These are phyloP conservation scores for Pristionchus exspectatus DNA, from an alignment of 2,888 invertebrate species.

Conservation along the genomic window DNA sequence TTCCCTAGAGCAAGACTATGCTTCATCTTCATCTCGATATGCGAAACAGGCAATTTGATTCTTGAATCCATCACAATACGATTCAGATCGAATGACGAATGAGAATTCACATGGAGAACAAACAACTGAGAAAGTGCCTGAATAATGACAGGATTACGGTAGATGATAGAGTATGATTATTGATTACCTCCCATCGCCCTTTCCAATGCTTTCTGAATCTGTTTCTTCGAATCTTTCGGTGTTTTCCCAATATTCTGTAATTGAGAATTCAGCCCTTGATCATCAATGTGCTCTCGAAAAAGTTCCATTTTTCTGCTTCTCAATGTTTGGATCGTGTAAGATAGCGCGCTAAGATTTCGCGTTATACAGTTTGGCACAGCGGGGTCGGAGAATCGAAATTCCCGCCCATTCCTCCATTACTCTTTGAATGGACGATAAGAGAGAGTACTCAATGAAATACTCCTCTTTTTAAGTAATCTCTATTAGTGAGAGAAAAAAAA, in stretches of 20 bases:
- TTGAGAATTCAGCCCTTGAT: neutral
- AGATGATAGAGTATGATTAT: neutral
- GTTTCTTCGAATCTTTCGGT: conserved; percentile 71
- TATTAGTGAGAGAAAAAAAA: neutral
- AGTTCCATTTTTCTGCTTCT: conserved; percentile 19
- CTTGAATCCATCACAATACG: conserved; percentile 66
- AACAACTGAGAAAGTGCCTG: conserved; percentile 65
- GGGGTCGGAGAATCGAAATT: conserved; percentile 7
- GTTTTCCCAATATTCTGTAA: conserved; percentile 73
- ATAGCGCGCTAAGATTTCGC: neutral
- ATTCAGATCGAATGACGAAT: conserved; percentile 66
- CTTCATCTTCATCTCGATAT: conserved; percentile 2
- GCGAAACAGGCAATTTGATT: conserved; percentile 48
- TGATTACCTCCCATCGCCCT: conserved; percentile 67
- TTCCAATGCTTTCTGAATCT: conserved; percentile 75
- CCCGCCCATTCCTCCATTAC: neutral
- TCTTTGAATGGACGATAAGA: neutral
- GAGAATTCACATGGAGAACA: conserved; percentile 68
- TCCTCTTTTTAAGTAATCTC: neutral
- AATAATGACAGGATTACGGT: neutral
- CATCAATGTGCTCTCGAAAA: neutral
- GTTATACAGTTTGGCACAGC: conserved; percentile 8
- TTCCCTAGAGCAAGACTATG: neutral
- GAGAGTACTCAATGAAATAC: neutral
- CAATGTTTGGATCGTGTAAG: conserved; percentile 43